Conservation (phyloP, 30 jellyfish, hydroid and myxozoan species). For the Cassiopea andromeda region DNA sequence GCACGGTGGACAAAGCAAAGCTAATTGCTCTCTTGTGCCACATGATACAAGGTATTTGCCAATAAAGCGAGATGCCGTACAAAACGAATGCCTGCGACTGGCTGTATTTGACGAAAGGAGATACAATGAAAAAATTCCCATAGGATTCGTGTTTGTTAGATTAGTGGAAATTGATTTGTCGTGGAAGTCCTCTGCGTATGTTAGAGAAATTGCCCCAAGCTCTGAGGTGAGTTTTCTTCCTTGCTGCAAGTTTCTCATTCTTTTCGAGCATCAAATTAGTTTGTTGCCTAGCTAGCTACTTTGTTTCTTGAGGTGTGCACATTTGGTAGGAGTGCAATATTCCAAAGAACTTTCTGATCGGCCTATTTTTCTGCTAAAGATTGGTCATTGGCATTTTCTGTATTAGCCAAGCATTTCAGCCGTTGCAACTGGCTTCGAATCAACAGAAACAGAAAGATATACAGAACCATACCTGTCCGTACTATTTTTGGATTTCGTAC, state of each 20-base stretch:
- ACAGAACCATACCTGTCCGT: too few species aligned
- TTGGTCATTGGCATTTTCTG: too few species aligned
- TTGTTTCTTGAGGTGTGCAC: too few species aligned
- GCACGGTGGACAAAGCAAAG: constrained; percentile 25
- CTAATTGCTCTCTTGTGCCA: constrained; percentile 15
- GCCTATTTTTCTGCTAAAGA: too few species aligned
- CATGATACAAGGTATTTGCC: constrained; percentile 42
- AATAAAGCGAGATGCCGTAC: constrained; percentile 28
- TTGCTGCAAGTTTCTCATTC: background rate
- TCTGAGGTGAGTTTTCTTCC: constrained; percentile 61
- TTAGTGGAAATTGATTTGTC: constrained; percentile 43
- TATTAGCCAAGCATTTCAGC: too few species aligned
- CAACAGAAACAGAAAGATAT: too few species aligned
- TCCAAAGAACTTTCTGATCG: too few species aligned
- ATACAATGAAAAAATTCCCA: constrained; percentile 34
- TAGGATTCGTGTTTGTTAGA: constrained; percentile 73
- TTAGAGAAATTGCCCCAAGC: constrained; percentile 33
- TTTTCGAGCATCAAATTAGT: too few species aligned
- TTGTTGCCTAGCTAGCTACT: too few species aligned
- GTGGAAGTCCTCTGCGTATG: constrained; percentile 39
- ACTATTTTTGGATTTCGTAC: too few species aligned
- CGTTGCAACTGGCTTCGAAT: too few species aligned
- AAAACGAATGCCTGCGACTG: constrained; percentile 50
- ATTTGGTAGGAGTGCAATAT: too few species aligned
- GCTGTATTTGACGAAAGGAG: constrained; percentile 53